Base-by-base conservation (phyloP, 2,113 vertebrate species). In the western clawed frog (Xenopus tropicalis) region DNA sequence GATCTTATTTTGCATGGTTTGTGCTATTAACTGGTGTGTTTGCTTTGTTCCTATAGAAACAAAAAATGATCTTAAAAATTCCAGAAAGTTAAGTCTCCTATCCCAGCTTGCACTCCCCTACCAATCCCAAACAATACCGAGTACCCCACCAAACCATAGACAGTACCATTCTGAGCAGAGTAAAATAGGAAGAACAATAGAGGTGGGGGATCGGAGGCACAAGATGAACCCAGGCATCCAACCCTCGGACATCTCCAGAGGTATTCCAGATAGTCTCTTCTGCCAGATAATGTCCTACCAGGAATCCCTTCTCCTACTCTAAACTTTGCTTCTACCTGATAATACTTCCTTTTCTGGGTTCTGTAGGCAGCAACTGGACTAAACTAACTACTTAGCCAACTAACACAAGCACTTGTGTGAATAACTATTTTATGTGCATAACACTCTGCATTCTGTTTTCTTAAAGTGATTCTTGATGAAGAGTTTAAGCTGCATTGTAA, bases 101-200 rank as follows among this genome's bases (percentile, higher is more conserved):
- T 92, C 93, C 80, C 90, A 90, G 74, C 93, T 97, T 78, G 86
- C 90, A 25, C 90, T 94, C 24, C 92, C 94, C 81, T 85, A 90
- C 87, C 92, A 86, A 73, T 76, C 89, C 72, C 84, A 86, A 59
- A 81, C 79, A 46, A 84, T 87, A 76, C 87, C 73, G 58, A 61
- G 83, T 2, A 88, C 88, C 0, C 80, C 80, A 73, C 86, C 85
- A 79, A 90, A 81, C 17, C 70, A 48, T 67, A 80, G 81, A 85
- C 88, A 85, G 77, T 78, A 78, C 63, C 86, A 82, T 74, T 79
- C 81, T 3, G 69, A 79, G 78, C 79, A 58, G 24, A 83, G 77
- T 77, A 78, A 79, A 75, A 78, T 74, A 80, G 86, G 62, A 84
- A 78, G 80, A 73, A 86, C 81, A 78, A 62, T 86, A 80, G 70